Base-by-base conservation (phyloP, 2,113 vertebrate genomes). In the Trichechus manatus region DNA sequence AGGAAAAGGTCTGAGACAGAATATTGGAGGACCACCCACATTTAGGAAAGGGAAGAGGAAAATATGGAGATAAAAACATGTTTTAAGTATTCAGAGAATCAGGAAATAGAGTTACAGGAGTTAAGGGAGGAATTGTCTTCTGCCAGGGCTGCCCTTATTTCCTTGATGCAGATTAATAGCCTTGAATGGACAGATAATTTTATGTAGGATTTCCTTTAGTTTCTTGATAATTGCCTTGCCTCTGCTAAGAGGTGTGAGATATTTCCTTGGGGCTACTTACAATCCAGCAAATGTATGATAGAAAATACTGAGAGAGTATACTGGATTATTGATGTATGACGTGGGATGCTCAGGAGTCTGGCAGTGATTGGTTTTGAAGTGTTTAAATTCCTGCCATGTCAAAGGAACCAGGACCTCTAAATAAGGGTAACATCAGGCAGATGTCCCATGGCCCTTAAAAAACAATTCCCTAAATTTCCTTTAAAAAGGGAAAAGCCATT, bases 131-230 rank as follows among this genome's bases (percentile, higher is more conserved):
- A 75, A 42, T 39, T 83, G 70, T 22, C 70, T 95, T 59, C 78
- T 59, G n/a, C 36, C 50, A 85, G 42, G 31, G 50, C 17, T n/a
- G 44, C 56, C 17, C 5, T 89, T 33, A 93, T 84, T 87, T 87
- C 70, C 53, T 92, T 86, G 50, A 33, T 22, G 8, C 0, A 64
- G 36, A 81, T 14, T 14, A 33, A 77, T 42, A 56, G 31, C n/a
- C 81, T 84, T 81, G 63, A 88, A 80, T 29, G 6, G 64, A 63
- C 78, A 93, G 72, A 53, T 56, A 25, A 74, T 85, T 88, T 84
- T 23, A 23, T 29, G 36, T 47, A 80, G 63, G 63, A 68, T 79
- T 79, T 88, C 29, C 72, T 63, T 84, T 33, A 63, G 56, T 39
- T 70, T 77, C 79, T 89, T 72, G 31, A 89, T 47, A 36, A 63